Evolutionary conservation across 2,888 invertebrate genomes (phyloP).

Genomic region (Spodoptera picta): DNA sequence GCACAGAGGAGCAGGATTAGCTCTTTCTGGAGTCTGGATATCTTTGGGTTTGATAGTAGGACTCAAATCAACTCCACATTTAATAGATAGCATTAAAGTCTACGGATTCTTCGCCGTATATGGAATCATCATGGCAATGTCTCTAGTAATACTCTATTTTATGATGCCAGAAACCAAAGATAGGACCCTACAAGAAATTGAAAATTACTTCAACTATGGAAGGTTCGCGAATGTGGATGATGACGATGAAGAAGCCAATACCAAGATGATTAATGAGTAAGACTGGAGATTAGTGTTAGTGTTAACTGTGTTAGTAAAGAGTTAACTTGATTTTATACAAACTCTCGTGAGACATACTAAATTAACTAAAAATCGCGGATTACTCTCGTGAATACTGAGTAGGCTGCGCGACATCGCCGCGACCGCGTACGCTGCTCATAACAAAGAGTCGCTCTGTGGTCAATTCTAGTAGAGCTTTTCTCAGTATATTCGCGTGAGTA

Average conservation of each 20-base stretch:
- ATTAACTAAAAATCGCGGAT: no score
- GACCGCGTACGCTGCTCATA: no score
- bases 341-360: no score
- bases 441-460: no score
- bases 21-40: constrained; percentile 61
- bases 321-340: no score
- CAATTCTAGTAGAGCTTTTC: no score
- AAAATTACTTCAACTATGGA: constrained; percentile 64
- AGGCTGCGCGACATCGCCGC: no score
- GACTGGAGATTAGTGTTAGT: neutral
- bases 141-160: constrained; percentile 56
- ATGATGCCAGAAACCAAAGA: constrained; percentile 65
- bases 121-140: constrained; percentile 56
- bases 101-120: constrained; percentile 74
- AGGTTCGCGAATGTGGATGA: constrained; percentile 50
- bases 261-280: constrained; percentile 36
- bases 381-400: no score
- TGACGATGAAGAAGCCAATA: constrained; percentile 56
- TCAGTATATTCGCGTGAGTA: no score
- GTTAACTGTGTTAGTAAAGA: no score
- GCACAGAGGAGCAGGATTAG: constrained; percentile 64
- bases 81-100: constrained; percentile 61
- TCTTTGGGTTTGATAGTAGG: constrained; percentile 59
- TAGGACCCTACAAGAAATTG: constrained; percentile 62
- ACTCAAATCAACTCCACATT: constrained; percentile 63